Conservation (phyloP, 2,888 invertebrate species). For the Yponomeuta plumbellus region DNA sequence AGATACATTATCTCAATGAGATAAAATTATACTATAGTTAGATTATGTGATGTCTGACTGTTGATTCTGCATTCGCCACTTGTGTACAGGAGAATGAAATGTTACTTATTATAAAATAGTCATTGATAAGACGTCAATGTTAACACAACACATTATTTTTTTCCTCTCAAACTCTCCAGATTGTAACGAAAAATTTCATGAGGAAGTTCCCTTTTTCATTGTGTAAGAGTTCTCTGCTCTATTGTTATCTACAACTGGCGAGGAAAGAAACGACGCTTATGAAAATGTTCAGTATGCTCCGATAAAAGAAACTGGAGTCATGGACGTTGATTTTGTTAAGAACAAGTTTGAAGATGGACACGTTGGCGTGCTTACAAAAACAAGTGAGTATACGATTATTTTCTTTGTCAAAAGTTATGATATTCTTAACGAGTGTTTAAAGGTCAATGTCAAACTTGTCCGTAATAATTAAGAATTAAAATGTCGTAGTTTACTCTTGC, state of each 20-base stretch:
- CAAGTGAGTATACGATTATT: constrained; percentile 41
- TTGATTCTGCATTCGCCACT: background rate
- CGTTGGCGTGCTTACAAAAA: constrained; percentile 50
- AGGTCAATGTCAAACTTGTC: too few species aligned
- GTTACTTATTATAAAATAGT: constrained; percentile 11
- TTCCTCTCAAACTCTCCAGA: background rate
- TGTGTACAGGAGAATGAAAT: background rate
- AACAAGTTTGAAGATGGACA: constrained; percentile 51
- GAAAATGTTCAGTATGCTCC: background rate
- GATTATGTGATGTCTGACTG: constrained; percentile 2
- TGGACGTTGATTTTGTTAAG: constrained; percentile 59
- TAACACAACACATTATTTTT: background rate
- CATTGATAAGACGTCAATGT: constrained; percentile 5
- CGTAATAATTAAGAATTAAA: too few species aligned
- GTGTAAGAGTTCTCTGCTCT: background rate
- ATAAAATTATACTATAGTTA: constrained; percentile 6
- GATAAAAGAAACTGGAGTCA: constrained; percentile 23
- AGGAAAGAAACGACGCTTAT: background rate
- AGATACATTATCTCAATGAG: constrained; percentile 8
- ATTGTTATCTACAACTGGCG: background rate
- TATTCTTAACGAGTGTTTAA: too few species aligned
- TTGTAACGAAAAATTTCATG: too few species aligned
- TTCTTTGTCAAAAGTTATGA: background rate
- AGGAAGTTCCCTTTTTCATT: too few species aligned
- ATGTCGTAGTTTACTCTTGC: too few species aligned